Percentiles rank a stretch among this genome's conserved stretches.
Conservation (phyloP, 1,140 invertebrate species). For the Caerostris darwini region DNA sequence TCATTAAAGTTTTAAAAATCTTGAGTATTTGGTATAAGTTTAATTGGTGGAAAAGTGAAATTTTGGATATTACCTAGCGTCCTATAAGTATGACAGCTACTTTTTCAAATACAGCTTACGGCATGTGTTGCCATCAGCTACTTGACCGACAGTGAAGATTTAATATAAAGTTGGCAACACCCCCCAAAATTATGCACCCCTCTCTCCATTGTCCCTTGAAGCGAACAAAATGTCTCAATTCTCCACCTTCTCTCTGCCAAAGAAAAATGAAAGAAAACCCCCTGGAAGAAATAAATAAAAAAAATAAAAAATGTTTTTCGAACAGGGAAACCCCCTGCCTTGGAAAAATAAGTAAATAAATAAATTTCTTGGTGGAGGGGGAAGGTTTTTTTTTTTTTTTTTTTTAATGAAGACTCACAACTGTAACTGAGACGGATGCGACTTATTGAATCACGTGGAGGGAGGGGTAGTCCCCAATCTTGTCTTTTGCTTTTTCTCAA, state of each 20-base stretch:
- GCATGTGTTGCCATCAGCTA: neutral
- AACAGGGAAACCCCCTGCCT: neutral
- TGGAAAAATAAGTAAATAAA: conserved; percentile 22
- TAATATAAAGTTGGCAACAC: neutral
- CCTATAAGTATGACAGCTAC: no score
- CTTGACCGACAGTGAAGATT: neutral
- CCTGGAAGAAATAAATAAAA: neutral
- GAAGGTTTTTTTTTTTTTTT: neutral
- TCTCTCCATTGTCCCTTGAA: neutral
- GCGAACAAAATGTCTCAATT: neutral
- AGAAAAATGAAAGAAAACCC: neutral
- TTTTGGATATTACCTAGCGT: no score
- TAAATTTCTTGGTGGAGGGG: neutral
- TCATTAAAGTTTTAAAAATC: no score
- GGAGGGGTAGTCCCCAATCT: neutral
- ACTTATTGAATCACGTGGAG: conserved; percentile 22
- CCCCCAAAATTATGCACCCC: conserved; percentile 1
- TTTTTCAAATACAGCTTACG: neutral
- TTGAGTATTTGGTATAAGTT: no score
- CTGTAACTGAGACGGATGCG: conserved; percentile 34
- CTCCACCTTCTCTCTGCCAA: neutral
- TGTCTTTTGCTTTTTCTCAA: conserved; percentile 9
- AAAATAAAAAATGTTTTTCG: neutral
- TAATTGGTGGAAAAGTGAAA: no score
- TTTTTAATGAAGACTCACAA: conserved; percentile 21